phyloP scores from a whole-genome alignment of 2,888 invertebrate species.

The Ophion slaviceki region DNA sequence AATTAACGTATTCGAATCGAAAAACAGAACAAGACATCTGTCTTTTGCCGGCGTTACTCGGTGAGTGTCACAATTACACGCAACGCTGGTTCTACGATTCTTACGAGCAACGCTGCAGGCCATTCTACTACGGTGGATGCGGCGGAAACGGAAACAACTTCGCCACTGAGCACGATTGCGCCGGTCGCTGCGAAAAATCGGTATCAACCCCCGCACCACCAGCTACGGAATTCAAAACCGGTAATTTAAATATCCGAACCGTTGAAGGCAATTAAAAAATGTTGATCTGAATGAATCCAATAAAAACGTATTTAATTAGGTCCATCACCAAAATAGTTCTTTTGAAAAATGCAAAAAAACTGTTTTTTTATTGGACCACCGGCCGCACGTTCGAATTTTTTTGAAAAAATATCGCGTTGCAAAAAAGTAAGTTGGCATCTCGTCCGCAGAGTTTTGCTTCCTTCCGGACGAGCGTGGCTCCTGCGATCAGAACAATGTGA shows the following conservation, averaged over 20 bases:
- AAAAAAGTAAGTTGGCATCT: neutral
- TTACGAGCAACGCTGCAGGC: slow-evolving; percentile 88
- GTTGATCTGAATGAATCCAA: neutral
- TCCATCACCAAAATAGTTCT: neutral
- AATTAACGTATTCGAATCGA: slow-evolving; percentile 32
- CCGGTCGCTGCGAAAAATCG: slow-evolving; percentile 86
- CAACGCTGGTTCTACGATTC: slow-evolving; percentile 94
- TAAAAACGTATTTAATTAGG: neutral
- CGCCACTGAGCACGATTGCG: slow-evolving; percentile 87
- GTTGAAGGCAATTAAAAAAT: neutral
- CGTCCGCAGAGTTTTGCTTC: slow-evolving; percentile 88
- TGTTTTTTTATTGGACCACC: neutral
- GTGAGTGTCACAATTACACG: slow-evolving; percentile 91
- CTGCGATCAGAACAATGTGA: slow-evolving; percentile 86
- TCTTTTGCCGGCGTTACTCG: slow-evolving; percentile 90
- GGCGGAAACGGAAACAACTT: slow-evolving; percentile 97
- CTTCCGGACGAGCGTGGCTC: slow-evolving; percentile 88
- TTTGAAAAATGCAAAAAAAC: neutral
- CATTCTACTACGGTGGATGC: slow-evolving; percentile 96
- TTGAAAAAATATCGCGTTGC: neutral
- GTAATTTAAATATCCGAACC: slow-evolving; percentile 70
- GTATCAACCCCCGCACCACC: slow-evolving; percentile 82
- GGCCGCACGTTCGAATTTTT: neutral
- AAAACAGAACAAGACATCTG: slow-evolving; percentile 88
- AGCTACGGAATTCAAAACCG: slow-evolving; percentile 77